Evolutionary conservation across 2,888 invertebrate genomes (phyloP), one percentile per base, ranked within the genome.

Genomic region (Eudemis profundana): DNA sequence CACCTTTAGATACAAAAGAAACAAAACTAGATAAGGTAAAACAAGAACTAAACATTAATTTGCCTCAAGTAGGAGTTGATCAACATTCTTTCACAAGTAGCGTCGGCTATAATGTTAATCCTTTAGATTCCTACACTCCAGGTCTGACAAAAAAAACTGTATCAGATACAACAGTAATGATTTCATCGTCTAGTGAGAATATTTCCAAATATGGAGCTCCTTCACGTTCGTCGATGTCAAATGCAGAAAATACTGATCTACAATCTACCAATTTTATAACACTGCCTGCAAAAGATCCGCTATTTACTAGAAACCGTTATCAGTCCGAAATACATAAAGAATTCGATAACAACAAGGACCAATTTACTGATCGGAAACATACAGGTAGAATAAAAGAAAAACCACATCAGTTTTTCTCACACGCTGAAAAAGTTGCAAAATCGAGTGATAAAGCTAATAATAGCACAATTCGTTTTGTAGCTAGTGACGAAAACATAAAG

Each of bases 91-190:
- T 68, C 23, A 36, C 70, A 29, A 77, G 74, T 12, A 74, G 69
- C 46, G 81, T 82, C 3, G 82, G 83, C 53, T 69, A 63, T 54
- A 82, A 84, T 10, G 81, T 79, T 67, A 83, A 80, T 63, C 85
- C 85, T 14, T 46, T 78, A 56, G 78, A 83, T 70, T 85, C 83
- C 8, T 78, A 73, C 62, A 77, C 69, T 50, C 76, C 74, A n/a
- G 74, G 74, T 14, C 73, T 70, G 27, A 78, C 78, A 69, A 51
- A 38, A 23, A 23, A 51, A 60, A 19, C 23, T 12, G 19, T 42
- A 10, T 64, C 59, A 4, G 67, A 64, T 42, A 42, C 64, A 51
- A 63, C 46, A n/a, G 40, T 59, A 19, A 8, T 44, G 27, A 50
- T 50, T 19, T 23, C 57, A 1, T 44, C 19, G 19, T 27, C 50